Evolutionary conservation across 2,888 invertebrate genomes (phyloP).

Genomic region (Drosophila robusta): DNA sequence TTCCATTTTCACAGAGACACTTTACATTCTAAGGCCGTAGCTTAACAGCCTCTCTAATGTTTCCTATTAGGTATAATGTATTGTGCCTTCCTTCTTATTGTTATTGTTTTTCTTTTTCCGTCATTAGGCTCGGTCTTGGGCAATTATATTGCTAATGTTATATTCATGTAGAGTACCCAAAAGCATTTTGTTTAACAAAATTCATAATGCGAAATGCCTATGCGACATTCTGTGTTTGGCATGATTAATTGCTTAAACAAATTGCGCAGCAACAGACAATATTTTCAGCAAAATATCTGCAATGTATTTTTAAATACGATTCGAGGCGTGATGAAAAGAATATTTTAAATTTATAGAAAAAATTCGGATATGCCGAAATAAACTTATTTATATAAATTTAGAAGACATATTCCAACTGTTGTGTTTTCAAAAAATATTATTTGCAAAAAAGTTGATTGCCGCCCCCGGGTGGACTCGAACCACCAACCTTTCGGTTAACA

Average conservation of each 20-base stretch:
- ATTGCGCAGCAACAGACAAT: conserved; percentile 45
- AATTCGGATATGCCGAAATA: no score
- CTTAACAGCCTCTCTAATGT: conserved; percentile 1
- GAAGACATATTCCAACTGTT: no score
- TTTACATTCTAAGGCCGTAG: conserved; percentile 16
- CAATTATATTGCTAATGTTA: conserved; percentile 66
- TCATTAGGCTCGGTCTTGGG: conserved; percentile 36
- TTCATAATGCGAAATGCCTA: conserved; percentile 45
- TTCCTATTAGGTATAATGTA: conserved; percentile 20
- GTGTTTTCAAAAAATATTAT: neutral
- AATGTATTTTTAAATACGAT: neutral
- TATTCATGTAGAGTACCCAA: conserved; percentile 60
- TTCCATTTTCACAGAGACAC: neutral
- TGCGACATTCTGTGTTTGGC: conserved; percentile 52
- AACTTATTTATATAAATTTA: no score
- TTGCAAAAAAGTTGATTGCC: conserved; percentile 71
- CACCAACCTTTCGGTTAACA: conserved; percentile 99
- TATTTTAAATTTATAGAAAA: neutral
- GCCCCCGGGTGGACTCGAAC: conserved; percentile 99
- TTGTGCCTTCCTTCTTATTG: conserved; percentile 30
- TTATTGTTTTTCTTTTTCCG: conserved; percentile 6
- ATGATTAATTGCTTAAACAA: conserved; percentile 60
- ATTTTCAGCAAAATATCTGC: neutral
- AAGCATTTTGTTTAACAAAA: conserved; percentile 46
- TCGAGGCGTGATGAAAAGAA: neutral